phyloP scores from a whole-genome alignment of 1,140 invertebrate species.

The Ectropis grisescens region DNA sequence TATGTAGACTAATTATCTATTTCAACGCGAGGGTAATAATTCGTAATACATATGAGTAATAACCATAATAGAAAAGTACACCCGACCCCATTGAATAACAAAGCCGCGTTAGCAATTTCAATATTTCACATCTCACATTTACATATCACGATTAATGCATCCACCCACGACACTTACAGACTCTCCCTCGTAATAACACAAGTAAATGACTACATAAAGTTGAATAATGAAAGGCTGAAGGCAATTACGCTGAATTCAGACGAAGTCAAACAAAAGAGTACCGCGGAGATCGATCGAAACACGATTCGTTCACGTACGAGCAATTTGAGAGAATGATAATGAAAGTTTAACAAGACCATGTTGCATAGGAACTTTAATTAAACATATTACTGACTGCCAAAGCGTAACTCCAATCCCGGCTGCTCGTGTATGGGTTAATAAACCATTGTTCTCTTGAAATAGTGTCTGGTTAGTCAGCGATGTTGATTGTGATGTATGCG shows the following conservation, averaged over 20 bases:
- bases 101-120: slow-evolving; percentile 29
- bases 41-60: too few species aligned
- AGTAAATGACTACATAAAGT: slow-evolving; percentile 68
- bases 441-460: slow-evolving; percentile 17
- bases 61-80: too few species aligned
- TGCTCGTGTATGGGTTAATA: slow-evolving; percentile 12
- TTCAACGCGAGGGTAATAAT: too few species aligned
- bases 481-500: slow-evolving; percentile 1
- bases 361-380: slow-evolving; percentile 46
- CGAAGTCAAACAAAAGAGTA: slow-evolving; percentile 64
- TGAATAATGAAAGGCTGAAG: slow-evolving; percentile 68
- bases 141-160: slow-evolving; percentile 67
- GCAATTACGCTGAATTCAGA: slow-evolving; percentile 68
- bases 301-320: slow-evolving; percentile 63
- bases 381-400: slow-evolving; percentile 44
- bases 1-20: too few species aligned
- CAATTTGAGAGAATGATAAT: slow-evolving; percentile 65
- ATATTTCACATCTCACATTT: slow-evolving; percentile 61
- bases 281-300: slow-evolving; percentile 57
- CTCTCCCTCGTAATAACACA: slow-evolving; percentile 61
- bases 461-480: neutral
- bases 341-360: slow-evolving; percentile 61
- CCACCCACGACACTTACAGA: slow-evolving; percentile 56
- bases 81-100: neutral
- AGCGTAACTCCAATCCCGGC: slow-evolving; percentile 14